These are phyloP conservation scores for Monochamus alternatus DNA, from an alignment of 2,888 invertebrate genomes.

Conservation along the genomic window DNA sequence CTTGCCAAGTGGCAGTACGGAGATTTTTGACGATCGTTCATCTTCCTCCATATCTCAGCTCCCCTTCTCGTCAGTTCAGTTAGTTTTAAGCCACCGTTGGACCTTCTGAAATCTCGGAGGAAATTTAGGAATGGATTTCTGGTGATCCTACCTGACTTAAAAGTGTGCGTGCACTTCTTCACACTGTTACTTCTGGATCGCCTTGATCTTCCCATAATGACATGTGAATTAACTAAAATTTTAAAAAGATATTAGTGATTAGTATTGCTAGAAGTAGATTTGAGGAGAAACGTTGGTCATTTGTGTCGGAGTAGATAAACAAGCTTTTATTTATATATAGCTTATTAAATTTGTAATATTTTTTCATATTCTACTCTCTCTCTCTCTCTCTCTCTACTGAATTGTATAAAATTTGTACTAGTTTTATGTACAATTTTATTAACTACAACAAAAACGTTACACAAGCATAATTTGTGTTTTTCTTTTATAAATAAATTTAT, in stretches of 20 bases:
- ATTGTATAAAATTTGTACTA: no score
- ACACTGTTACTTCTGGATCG: constrained; percentile 20
- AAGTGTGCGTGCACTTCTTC: constrained; percentile 1
- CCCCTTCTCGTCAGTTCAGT: constrained; percentile 49
- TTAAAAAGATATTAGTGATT: not conserved
- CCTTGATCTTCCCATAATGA: constrained; percentile 27
- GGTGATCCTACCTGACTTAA: constrained; percentile 45
- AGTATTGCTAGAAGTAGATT: not conserved
- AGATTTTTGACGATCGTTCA: constrained; percentile 54
- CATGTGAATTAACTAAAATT: constrained; percentile 27
- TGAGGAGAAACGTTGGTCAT: no score
- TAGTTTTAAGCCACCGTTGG: constrained; percentile 45
- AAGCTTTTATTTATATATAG: no score
- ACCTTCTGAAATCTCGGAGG: constrained; percentile 53
- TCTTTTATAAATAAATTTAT: no score
- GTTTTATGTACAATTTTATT: no score
- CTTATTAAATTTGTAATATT: no score
- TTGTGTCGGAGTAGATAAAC: no score
- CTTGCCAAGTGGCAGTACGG: constrained; percentile 52
- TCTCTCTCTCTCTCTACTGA: no score
- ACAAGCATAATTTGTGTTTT: no score
- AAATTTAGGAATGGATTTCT: constrained; percentile 58
- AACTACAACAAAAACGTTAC: no score
- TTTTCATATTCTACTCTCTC: no score
- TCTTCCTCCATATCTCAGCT: constrained; percentile 53